A percentile compares a stretch with the other conserved stretches of the same genome.
These are phyloP conservation scores for Alexandromys oeconomus DNA, from an alignment of 2,797 vertebrate genomes.

Conservation along the genomic window DNA sequence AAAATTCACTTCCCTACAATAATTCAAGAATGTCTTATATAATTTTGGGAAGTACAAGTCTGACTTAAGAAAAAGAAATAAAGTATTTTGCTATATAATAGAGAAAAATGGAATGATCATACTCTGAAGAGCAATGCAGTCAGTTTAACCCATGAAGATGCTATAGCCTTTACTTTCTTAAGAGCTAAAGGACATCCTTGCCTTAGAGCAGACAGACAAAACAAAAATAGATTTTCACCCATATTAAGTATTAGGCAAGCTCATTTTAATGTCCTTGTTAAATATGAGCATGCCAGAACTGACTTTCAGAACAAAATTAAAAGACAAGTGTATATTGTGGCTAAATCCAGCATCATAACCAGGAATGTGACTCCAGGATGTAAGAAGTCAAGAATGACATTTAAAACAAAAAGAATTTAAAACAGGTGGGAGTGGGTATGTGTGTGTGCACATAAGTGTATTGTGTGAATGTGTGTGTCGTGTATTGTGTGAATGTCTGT, in stretches of 20 bases:
- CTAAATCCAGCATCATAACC: background rate
- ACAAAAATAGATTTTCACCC: background rate
- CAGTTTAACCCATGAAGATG: background rate
- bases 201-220: conserved; percentile 7
- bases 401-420: background rate
- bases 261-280: background rate
- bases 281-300: background rate
- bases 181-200: background rate
- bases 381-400: conserved; percentile 3
- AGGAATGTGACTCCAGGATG: background rate
- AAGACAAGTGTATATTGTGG: background rate
- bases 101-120: background rate
- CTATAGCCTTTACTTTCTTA: background rate
- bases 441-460: background rate
- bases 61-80: background rate
- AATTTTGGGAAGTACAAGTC: background rate
- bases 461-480: background rate
- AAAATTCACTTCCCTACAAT: background rate
- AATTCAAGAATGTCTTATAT: background rate
- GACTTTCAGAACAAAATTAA: background rate
- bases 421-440: background rate
- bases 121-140: background rate
- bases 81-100: background rate
- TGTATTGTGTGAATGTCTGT: background rate
- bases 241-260: background rate